Evolutionary conservation across 2,888 invertebrate genomes (phyloP), one percentile per base, ranked within the genome.

Genomic region (Agrilus biguttatus): DNA sequence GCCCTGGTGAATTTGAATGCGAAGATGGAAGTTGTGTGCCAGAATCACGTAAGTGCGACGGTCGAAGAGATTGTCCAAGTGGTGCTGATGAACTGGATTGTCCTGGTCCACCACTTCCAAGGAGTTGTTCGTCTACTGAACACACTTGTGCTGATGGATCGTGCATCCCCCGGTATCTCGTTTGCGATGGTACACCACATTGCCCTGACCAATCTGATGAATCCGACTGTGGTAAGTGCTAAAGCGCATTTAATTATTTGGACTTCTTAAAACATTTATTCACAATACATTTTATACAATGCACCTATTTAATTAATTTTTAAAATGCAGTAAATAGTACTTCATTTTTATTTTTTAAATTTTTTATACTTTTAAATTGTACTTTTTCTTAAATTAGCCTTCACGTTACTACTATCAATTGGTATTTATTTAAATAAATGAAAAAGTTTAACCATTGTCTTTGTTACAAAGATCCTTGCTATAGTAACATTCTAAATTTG

Each of bases 1-100:
- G 17, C 28, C 21, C 73, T 45, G 72, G 74, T 50, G 73, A 85
- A 66, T 84, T 83, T 69, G 73, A 74, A 53, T 86, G 86, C 68
- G 66, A 61, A 47, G 57, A 59, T 43, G 65, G 65, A 37, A 46
- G 47, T 10, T 86, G 85, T 62, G 71, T 85, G 47, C 65, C 71
- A 13, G 53, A 55, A 19, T 55, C 55, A 34, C 65, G 63, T 43
- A 68, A 68, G 37, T 87, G 86, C 63, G 73, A 84, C 58, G 69
- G 72, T 12, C 36, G 51, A 5, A 46, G 40, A 2, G 78, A 83
- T 57, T 84, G 84, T 62, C 46, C 59, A 8, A 72, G 73, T 56
- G 70, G 71, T 46, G 67, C 69, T 28, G 78, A 78, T 57, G 77
- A 78, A 59, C 53, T 54, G 45, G 69, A 72, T 50, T 77, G 77